Conservation (phyloP, 2,888 invertebrate genomes). For the Gandaritis pyraliata region DNA sequence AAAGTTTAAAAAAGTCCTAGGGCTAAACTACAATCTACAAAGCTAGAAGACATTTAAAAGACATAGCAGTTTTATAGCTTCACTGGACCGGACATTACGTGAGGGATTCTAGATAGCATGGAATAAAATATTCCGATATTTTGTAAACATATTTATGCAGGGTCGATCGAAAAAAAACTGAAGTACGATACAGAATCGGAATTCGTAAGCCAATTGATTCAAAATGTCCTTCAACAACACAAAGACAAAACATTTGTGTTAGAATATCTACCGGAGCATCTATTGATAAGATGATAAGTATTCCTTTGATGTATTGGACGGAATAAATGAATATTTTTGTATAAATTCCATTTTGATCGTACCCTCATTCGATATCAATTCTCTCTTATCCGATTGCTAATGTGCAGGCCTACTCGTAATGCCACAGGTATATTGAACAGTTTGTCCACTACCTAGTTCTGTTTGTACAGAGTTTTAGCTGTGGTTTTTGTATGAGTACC, state of each 20-base stretch:
- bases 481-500: too few relatives aligned
- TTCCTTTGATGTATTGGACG: slow-evolving; percentile 41
- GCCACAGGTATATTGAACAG: slow-evolving; percentile 17
- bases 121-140: too few relatives aligned
- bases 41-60: too few relatives aligned
- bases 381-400: slow-evolving; percentile 45
- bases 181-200: too few relatives aligned
- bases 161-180: not conserved
- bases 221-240: slow-evolving; percentile 3
- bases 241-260: slow-evolving; percentile 15
- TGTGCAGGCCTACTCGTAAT: slow-evolving; percentile 44
- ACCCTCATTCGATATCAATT: slow-evolving; percentile 43
- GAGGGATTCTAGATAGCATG: too few relatives aligned
- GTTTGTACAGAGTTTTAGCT: too few relatives aligned
- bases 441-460: not conserved
- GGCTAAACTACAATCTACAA: too few relatives aligned
- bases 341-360: slow-evolving; percentile 45
- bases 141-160: too few relatives aligned
- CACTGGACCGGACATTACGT: too few relatives aligned
- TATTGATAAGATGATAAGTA: slow-evolving; percentile 16
- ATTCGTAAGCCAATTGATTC: not conserved
- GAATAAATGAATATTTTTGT: slow-evolving; percentile 55
- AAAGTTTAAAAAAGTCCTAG: too few relatives aligned
- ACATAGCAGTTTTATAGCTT: too few relatives aligned
- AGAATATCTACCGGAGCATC: not conserved